Evolutionary conservation across 1,140 invertebrate genomes (phyloP), one percentile per base, ranked within the genome.

Genomic region (Spodoptera litura): DNA sequence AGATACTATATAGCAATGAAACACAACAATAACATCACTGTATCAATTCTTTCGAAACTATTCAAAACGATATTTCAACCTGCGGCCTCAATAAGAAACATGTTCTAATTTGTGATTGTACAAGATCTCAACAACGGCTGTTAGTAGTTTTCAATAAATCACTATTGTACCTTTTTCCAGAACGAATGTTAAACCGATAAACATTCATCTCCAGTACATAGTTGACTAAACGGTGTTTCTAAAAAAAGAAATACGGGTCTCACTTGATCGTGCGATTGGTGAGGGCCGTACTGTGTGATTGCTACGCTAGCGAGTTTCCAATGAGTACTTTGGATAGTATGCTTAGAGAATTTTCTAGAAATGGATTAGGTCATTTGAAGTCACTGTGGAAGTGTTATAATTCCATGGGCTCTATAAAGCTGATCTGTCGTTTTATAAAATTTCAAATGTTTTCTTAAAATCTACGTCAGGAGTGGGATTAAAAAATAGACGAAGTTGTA

Each of bases 201-300:
- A 83, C 81, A 86, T 85, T 82, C 81, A 85, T 84, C 82, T 84
- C 76, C 81, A 79, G 84, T 85, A 79, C 85, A 81, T 81, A 85
- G 79, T 85, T 82, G 85, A 85, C 86, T 88, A 87, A 84, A 81
- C 78, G 77, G 71, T 75, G 81, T 81, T 81, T 82, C 68, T 77
- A 85, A 86, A 87, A 82, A 85, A 88, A 82, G 72, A 84, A 85
- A 75, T 78, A 82, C 80, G 78, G 79, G 81, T 9, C 78, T 80
- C 79, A 83, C 80, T 83, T 83, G 81, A 64, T 51, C 59, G 59
- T 75, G 25, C 73, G 73, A 75, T 75, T 75, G 73, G 44, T 74
- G 15, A 49, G 53, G 73, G 53, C 73, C 73, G 20, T 75, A 75
- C 73, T 64, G 49, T 53, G 59, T 6, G 73, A 64, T 20, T 62